These are phyloP conservation scores for Cotesia glomerata DNA, from an alignment of 1,140 invertebrate genomes.

Conservation along the genomic window DNA sequence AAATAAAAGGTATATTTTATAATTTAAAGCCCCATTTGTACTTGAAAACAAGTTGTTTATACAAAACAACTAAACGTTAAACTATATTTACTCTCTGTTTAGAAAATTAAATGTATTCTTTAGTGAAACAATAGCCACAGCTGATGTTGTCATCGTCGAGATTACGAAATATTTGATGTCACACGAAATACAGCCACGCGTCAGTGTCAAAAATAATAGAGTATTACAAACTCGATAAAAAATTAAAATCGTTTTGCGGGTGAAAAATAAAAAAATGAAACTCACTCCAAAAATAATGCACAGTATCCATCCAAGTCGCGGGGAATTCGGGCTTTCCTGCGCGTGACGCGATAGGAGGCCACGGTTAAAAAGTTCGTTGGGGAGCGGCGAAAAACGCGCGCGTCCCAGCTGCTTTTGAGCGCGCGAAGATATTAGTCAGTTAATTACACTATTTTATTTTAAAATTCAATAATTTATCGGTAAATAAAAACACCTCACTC, in stretches of 20 bases:
- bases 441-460: too few relatives aligned
- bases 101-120: background rate
- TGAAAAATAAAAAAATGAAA: constrained; percentile 35
- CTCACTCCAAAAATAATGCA: constrained; percentile 65
- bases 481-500: too few relatives aligned
- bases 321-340: constrained; percentile 34
- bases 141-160: constrained; percentile 19
- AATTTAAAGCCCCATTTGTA: background rate
- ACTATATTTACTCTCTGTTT: background rate
- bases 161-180: constrained; percentile 23
- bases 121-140: constrained; percentile 28
- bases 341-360: constrained; percentile 18
- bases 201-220: too few relatives aligned
- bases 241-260: too few relatives aligned
- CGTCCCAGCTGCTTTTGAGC: constrained; percentile 9
- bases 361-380: constrained; percentile 22
- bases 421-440: background rate
- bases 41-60: background rate
- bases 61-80: background rate
- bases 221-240: too few relatives aligned
- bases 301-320: constrained; percentile 62
- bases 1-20: too few relatives aligned
- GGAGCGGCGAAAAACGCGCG: constrained; percentile 12
- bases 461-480: too few relatives aligned
- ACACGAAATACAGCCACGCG: constrained; percentile 10